These are phyloP conservation scores for Teleogryllus occipitalis DNA, from an alignment of 1,140 invertebrate species.

Conservation along the genomic window DNA sequence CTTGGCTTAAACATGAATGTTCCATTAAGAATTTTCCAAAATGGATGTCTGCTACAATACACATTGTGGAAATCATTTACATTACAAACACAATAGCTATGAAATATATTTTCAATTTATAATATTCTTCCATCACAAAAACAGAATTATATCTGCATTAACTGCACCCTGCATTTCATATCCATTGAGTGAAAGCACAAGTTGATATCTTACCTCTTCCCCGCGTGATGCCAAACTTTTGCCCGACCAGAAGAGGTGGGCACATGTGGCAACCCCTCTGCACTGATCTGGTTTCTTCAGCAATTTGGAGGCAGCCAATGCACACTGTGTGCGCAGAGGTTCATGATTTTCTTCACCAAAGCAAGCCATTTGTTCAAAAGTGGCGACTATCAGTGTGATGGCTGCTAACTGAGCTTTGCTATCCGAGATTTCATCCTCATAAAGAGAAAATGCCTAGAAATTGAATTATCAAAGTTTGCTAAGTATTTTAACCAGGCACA, in stretches of 20 bases:
- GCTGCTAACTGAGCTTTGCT: conserved; percentile 94
- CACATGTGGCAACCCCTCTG: conserved; percentile 79
- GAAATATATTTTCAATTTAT: too few relatives aligned
- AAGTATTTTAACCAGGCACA: too few relatives aligned
- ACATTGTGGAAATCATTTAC: too few relatives aligned
- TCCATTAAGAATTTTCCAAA: too few relatives aligned
- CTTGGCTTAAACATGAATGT: too few relatives aligned
- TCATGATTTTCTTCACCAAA: conserved; percentile 97
- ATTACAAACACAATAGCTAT: too few relatives aligned
- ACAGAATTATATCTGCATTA: too few relatives aligned
- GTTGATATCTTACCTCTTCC: conserved; percentile 46
- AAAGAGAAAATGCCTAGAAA: conserved; percentile 82
- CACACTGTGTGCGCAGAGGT: conserved; percentile 89
- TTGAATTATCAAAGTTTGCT: neutral
- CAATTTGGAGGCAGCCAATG: conserved; percentile 86
- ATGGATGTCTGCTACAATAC: too few relatives aligned
- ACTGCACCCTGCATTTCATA: too few relatives aligned
- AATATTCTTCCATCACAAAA: too few relatives aligned
- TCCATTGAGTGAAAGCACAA: too few relatives aligned
- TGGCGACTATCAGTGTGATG: conserved; percentile 91
- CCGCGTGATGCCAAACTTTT: conserved; percentile 58
- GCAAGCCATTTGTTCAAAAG: conserved; percentile 88
- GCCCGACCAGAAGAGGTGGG: conserved; percentile 95
- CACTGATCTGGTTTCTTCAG: conserved; percentile 97
- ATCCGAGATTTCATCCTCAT: conserved; percentile 98